Evolutionary conservation across 2,888 invertebrate species (phyloP), one percentile per base, ranked within the genome.

Genomic region (Zaprionus bogoriensis): DNA sequence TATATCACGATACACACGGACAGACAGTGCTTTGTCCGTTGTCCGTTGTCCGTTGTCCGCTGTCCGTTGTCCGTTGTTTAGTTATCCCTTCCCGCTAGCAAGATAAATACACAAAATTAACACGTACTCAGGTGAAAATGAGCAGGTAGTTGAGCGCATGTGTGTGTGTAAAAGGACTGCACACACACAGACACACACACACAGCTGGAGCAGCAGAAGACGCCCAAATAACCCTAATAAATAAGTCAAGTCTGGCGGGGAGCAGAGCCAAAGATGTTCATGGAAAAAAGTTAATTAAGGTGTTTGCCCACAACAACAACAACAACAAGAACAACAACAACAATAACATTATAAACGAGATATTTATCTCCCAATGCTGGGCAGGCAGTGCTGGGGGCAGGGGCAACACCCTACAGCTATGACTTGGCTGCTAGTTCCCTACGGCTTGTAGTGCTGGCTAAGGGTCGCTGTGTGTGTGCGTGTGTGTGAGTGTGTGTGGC

Each of bases 181-280:
- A 32, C 14, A 6, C 30, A 25, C 57, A 45, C 62, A 44, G 19
- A 62, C 67, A 66, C 47, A 65, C n/a, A n/a, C n/a, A n/a, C n/a
- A n/a, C n/a, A n/a, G n/a, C n/a, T n/a, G n/a, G n/a, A n/a, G n/a
- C n/a, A n/a, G n/a, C n/a, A n/a, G n/a, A n/a, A n/a, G n/a, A n/a
- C n/a, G n/a, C 42, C 59, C 58, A 82, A 85, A 85, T 82, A 81
- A 82, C 85, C 81, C 85, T 82, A 81, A 81, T 85, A 81, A 81
- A 81, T 81, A 81, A 81, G 85, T 75, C 82, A 82, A 82, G 77
- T 77, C 58, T 38, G 48, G 42, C 50, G 39, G 51, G 50, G 73
- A 74, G 41, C 44, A 52, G 27, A 51, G 30, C 65, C 60, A 64
- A 61, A 76, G 74, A 80, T 73, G 83, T 58, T 54, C 62, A 66